Evolutionary conservation across 2,888 invertebrate genomes (phyloP).

Genomic region (Coelopa pilipes): DNA sequence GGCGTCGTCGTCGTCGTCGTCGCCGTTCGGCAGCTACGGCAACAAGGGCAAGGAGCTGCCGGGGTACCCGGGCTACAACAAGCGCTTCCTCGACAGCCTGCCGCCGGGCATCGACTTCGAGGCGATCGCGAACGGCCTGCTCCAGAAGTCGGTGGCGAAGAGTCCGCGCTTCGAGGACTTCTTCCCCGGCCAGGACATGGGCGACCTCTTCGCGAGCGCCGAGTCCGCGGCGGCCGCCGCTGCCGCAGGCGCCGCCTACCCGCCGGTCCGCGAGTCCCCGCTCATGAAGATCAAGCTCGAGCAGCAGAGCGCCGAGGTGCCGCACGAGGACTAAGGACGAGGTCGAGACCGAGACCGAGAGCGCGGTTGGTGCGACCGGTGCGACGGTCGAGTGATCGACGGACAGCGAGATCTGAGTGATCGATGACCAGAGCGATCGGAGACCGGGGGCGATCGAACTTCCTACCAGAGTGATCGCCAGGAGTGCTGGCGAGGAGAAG

Average conservation of each 20-base stretch:
- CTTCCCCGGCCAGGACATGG: constrained; percentile 62
- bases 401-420: no score
- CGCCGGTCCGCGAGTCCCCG: constrained; percentile 57
- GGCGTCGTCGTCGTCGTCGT: constrained; percentile 56
- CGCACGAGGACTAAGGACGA: constrained; percentile 60
- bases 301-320: constrained; percentile 62
- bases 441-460: no score
- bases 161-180: constrained; percentile 65
- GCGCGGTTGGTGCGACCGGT: no score
- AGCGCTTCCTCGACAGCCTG: constrained; percentile 62
- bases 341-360: no score
- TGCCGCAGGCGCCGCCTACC: constrained; percentile 48
- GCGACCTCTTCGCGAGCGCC: constrained; percentile 56
- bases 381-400: no score
- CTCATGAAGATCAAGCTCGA: constrained; percentile 64
- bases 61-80: constrained; percentile 61
- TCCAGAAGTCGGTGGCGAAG: constrained; percentile 63
- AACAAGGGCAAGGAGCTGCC: constrained; percentile 60
- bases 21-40: constrained; percentile 54
- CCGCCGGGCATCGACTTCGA: constrained; percentile 64
- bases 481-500: no score
- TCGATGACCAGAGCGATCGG: no score
- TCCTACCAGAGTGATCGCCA: no score
- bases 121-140: constrained; percentile 62
- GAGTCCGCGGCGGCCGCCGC: constrained; percentile 50